Evolutionary conservation across 2,888 invertebrate genomes (phyloP).

Genomic region (Apotomis betuletana): DNA sequence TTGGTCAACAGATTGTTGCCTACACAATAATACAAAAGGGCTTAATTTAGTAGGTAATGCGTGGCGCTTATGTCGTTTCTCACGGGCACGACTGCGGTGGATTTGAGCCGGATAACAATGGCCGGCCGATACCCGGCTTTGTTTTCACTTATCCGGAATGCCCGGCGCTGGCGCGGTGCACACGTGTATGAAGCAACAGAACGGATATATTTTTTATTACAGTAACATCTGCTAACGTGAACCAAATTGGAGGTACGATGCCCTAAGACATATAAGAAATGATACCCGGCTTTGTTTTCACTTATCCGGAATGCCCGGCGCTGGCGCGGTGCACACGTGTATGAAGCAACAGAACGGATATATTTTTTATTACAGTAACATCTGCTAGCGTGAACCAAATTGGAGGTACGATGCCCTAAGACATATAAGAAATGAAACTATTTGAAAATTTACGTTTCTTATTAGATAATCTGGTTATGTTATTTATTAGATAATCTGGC

Average conservation of each 20-base stretch:
- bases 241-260: no score
- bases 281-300: conserved; percentile 44
- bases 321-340: conserved; percentile 41
- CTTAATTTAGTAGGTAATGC: neutral
- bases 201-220: neutral
- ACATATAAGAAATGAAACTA: no score
- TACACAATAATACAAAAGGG: neutral
- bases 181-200: conserved; percentile 24
- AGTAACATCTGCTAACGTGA: neutral
- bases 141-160: conserved; percentile 44
- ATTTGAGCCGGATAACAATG: conserved; percentile 44
- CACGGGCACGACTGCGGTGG: conserved; percentile 12
- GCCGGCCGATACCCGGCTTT: conserved; percentile 43
- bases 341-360: conserved; percentile 10
- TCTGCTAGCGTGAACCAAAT: no score
- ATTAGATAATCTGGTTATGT: no score
- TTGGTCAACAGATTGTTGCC: no score
- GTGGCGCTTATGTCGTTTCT: conserved; percentile 1
- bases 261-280: no score
- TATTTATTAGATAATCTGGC: no score
- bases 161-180: conserved; percentile 41
- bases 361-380: neutral
- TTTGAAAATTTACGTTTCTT: no score
- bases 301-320: conserved; percentile 42
- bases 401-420: no score